phyloP scores from a whole-genome alignment of 2,888 invertebrate genomes.

The Drosophila longiperda region DNA sequence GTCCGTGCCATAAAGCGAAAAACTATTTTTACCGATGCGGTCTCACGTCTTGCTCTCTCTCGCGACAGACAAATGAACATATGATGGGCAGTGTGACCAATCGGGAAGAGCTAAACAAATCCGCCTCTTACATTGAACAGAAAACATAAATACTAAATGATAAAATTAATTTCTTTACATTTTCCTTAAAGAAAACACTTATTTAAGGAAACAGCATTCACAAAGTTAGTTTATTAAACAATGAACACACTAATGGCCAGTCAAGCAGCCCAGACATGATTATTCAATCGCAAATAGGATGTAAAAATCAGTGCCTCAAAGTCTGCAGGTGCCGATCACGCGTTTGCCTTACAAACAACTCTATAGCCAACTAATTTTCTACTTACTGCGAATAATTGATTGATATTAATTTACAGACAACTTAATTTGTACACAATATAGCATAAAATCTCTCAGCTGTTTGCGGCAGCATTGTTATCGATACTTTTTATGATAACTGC shows the following conservation, averaged over 20 bases:
- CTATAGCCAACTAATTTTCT: rapidly evolving
- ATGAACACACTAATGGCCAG: background rate
- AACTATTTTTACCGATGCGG: constrained; percentile 59
- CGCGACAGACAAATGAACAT: constrained; percentile 42
- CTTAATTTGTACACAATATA: constrained; percentile 23
- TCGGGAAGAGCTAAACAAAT: background rate
- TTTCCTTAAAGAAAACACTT: background rate
- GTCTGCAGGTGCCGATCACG: background rate
- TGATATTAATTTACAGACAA: background rate
- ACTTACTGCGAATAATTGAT: constrained; percentile 37
- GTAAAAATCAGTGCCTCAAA: background rate
- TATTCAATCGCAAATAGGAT: constrained; percentile 1
- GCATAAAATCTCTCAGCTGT: constrained; percentile 41
- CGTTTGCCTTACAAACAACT: background rate
- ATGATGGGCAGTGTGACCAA: constrained; percentile 50
- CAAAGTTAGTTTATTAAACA: background rate
- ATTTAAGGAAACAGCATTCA: background rate
- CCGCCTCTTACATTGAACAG: background rate
- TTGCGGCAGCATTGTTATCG: background rate
- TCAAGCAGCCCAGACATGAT: background rate
- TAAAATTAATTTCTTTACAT: background rate
- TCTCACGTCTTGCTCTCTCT: constrained; percentile 32
- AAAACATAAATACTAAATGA: constrained; percentile 7
- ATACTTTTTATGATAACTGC: background rate
- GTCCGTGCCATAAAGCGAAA: constrained; percentile 19